Conservation (phyloP, 2,888 invertebrate species). For the Drosophila infuscata region DNA sequence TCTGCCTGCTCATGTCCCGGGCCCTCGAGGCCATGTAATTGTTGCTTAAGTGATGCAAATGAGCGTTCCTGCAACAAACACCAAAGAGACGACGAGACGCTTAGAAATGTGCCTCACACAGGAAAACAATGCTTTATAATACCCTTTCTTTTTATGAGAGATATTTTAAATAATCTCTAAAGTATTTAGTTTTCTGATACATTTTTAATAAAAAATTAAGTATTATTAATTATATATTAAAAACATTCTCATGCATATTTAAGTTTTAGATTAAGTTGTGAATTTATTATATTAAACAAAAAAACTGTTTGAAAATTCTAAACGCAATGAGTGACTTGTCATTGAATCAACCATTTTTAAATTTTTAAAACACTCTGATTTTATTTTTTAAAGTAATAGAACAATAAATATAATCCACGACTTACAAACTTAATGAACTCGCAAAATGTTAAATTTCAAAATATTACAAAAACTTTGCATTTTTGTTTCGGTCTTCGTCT, state of each 20-base stretch:
- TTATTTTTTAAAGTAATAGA: neutral
- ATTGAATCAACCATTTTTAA: neutral
- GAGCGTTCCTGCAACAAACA: constrained; percentile 56
- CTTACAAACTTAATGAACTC: too few relatives aligned
- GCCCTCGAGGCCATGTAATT: constrained; percentile 66
- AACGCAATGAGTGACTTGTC: neutral
- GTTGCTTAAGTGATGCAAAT: constrained; percentile 75
- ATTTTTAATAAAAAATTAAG: neutral
- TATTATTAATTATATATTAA: too few relatives aligned
- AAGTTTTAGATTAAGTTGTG: neutral
- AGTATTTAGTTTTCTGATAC: neutral
- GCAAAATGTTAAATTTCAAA: too few relatives aligned
- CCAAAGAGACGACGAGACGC: constrained; percentile 10
- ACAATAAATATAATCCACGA: too few relatives aligned
- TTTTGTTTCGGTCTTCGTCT: too few relatives aligned
- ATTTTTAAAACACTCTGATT: neutral
- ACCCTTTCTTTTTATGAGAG: constrained; percentile 7
- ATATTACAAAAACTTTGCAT: too few relatives aligned
- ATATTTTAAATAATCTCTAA: neutral
- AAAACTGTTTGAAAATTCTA: too few relatives aligned
- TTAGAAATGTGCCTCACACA: neutral
- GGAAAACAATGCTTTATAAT: neutral
- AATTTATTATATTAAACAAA: too few relatives aligned
- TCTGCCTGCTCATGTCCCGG: constrained; percentile 6
- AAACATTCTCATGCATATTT: too few relatives aligned